A percentile compares a stretch with the other conserved stretches of the same genome.
These are phyloP conservation scores for Troides aeacus DNA, from an alignment of 2,888 invertebrate genomes.

Conservation along the genomic window DNA sequence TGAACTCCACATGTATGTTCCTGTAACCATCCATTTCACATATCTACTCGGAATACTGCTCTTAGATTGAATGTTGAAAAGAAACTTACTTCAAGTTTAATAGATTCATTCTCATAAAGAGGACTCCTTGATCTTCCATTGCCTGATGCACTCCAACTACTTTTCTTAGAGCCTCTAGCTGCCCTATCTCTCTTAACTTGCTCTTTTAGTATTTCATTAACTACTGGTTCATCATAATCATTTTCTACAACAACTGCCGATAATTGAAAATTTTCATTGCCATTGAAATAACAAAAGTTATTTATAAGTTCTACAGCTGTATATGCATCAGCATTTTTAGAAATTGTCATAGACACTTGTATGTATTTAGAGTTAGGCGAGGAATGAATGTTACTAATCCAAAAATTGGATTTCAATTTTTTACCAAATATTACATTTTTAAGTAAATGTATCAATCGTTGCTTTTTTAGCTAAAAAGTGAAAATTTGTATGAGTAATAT, in stretches of 20 bases:
- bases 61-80: no score
- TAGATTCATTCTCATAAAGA: conserved; percentile 14
- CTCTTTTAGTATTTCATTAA: background rate
- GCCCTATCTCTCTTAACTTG: background rate
- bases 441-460: background rate
- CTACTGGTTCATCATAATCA: background rate
- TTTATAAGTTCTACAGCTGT: conserved; percentile 14
- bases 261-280: conserved; percentile 2
- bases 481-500: background rate
- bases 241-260: conserved; percentile 2
- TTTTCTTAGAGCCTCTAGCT: background rate
- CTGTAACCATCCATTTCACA: no score
- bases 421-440: conserved; percentile 7
- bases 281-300: conserved; percentile 15
- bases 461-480: conserved; percentile 18
- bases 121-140: conserved; percentile 26
- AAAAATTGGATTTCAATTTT: conserved; percentile 14
- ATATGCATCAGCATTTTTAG: background rate
- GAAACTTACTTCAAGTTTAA: conserved; percentile 36
- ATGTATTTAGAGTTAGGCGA: conserved; percentile 4
- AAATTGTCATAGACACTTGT: conserved; percentile 1
- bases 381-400: background rate
- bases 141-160: background rate
- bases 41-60: no score
- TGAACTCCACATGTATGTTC: no score